phyloP scores from a whole-genome alignment of 1,140 invertebrate species.

The Temnothorax longispinosus region DNA sequence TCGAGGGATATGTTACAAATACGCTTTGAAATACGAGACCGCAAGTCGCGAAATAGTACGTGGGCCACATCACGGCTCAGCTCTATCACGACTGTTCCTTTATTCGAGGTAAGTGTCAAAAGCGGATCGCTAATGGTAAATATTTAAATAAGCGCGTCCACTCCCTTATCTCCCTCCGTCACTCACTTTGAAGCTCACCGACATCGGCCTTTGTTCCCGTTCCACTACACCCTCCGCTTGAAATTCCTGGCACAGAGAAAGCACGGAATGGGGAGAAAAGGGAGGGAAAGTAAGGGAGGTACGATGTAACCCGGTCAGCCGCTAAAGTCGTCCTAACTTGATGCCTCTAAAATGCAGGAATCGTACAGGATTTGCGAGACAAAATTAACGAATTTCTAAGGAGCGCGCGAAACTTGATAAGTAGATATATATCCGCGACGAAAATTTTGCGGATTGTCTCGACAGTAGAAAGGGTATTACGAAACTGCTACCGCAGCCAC shows the following conservation, averaged over 20 bases:
- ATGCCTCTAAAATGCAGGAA: neutral
- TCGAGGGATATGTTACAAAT: neutral
- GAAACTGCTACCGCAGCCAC: neutral
- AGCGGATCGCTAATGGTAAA: slow-evolving; percentile 60
- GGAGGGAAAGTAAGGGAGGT: neutral
- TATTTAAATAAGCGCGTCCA: slow-evolving; percentile 69
- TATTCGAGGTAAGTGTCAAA: slow-evolving; percentile 42
- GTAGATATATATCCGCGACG: neutral
- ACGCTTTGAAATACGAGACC: neutral
- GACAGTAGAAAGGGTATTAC: neutral
- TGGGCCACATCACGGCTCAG: neutral
- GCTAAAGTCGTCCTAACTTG: slow-evolving; percentile 37
- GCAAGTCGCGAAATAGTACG: slow-evolving; percentile 28
- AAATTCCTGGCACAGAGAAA: slow-evolving; percentile 60
- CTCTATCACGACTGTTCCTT: slow-evolving; percentile 15
- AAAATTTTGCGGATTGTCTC: slow-evolving; percentile 12
- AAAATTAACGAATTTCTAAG: slow-evolving; percentile 47
- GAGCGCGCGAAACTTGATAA: neutral
- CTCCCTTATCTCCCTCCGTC: slow-evolving; percentile 15
- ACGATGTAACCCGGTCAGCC: slow-evolving; percentile 49
- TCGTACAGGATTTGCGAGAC: slow-evolving; percentile 16
- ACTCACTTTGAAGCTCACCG: slow-evolving; percentile 66
- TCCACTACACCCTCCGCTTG: slow-evolving; percentile 46
- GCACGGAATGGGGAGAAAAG: neutral
- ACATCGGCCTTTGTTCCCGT: slow-evolving; percentile 36